Percentiles rank a stretch among this genome's conserved stretches.
These are phyloP conservation scores for Thecocarcelia acutangulata DNA, from an alignment of 2,888 invertebrate species.

Conservation along the genomic window DNA sequence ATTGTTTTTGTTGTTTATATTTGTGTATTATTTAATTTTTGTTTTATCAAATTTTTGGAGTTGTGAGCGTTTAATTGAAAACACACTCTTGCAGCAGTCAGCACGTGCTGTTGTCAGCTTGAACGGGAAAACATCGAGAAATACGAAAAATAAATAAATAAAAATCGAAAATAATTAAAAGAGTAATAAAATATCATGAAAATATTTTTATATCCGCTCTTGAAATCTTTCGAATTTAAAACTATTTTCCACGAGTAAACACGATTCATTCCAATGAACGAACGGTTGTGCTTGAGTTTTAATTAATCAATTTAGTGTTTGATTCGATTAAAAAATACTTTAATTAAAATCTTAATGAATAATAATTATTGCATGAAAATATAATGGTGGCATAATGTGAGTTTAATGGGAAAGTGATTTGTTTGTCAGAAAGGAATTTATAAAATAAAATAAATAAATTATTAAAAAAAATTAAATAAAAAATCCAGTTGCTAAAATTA, in stretches of 20 bases:
- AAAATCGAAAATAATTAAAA: slow-evolving; percentile 41
- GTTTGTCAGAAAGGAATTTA: not conserved
- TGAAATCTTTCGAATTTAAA: slow-evolving; percentile 41
- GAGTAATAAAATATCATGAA: slow-evolving; percentile 19
- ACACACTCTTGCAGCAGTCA: slow-evolving; percentile 55
- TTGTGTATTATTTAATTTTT: slow-evolving; percentile 44
- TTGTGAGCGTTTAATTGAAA: slow-evolving; percentile 52
- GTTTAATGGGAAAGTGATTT: slow-evolving; percentile 22
- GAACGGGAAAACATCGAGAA: slow-evolving; percentile 23
- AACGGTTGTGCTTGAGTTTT: slow-evolving; percentile 30
- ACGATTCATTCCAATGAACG: slow-evolving; percentile 13
- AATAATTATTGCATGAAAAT: slow-evolving; percentile 3
- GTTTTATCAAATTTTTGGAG: slow-evolving; percentile 33
- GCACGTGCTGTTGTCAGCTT: slow-evolving; percentile 61
- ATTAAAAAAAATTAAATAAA: not conserved
- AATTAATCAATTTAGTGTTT: slow-evolving; percentile 17
- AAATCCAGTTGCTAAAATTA: no score
- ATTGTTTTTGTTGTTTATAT: slow-evolving; percentile 22
- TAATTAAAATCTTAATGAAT: slow-evolving; percentile 8
- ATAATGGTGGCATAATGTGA: slow-evolving; percentile 46
- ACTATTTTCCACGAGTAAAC: slow-evolving; percentile 25
- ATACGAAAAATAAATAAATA: slow-evolving; percentile 37
- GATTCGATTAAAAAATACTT: slow-evolving; percentile 2
- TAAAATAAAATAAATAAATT: not conserved
- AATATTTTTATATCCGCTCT: slow-evolving; percentile 32